phyloP scores from a whole-genome alignment of 2,888 invertebrate species.

The Elegia similella region DNA sequence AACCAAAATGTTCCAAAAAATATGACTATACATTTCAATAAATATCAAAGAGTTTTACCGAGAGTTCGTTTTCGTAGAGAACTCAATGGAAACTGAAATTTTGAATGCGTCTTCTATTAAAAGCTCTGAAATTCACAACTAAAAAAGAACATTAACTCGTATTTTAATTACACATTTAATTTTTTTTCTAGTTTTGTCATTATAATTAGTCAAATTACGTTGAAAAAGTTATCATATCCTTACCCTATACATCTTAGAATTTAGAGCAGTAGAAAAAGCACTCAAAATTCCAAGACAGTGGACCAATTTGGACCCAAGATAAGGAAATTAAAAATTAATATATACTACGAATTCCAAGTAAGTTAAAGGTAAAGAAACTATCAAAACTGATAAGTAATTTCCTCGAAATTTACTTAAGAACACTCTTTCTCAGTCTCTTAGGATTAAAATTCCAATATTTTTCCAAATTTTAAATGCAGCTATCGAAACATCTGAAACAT shows the following conservation, averaged over 20 bases:
- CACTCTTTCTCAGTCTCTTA: slow-evolving; percentile 78
- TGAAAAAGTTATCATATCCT: slow-evolving; percentile 5
- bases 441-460: slow-evolving; percentile 66
- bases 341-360: slow-evolving; percentile 26
- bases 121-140: slow-evolving; percentile 11
- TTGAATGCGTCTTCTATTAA: slow-evolving; percentile 16
- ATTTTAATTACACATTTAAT: slow-evolving; percentile 5
- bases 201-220: neutral
- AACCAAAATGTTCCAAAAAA: slow-evolving; percentile 24
- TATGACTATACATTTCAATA: slow-evolving; percentile 14
- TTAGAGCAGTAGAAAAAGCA: slow-evolving; percentile 16
- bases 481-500: slow-evolving; percentile 26
- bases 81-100: slow-evolving; percentile 11
- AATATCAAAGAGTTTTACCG: neutral
- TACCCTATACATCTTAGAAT: slow-evolving; percentile 6
- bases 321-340: slow-evolving; percentile 27
- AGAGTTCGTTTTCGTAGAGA: slow-evolving; percentile 4
- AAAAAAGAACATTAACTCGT: slow-evolving; percentile 2
- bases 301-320: slow-evolving; percentile 46
- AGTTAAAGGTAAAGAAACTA: slow-evolving; percentile 29
- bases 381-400: slow-evolving; percentile 38
- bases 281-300: slow-evolving; percentile 23
- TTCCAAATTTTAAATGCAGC: slow-evolving; percentile 37
- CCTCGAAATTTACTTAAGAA: slow-evolving; percentile 66
- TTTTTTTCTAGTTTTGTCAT: neutral